Conservation (phyloP, 23 tunicate genomes). For the Trididemnum clinides region DNA sequence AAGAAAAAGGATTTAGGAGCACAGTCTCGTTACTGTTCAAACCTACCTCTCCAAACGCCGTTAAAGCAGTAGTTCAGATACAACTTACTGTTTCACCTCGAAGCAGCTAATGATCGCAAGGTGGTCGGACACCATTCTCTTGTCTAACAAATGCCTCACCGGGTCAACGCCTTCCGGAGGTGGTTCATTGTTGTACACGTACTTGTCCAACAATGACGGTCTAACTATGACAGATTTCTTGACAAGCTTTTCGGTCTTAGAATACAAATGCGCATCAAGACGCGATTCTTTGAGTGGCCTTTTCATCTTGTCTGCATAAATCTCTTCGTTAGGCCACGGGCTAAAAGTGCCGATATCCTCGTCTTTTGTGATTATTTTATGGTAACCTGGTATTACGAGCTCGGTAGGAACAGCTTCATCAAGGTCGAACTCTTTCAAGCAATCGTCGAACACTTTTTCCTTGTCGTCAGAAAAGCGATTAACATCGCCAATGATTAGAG, state of each 20-base stretch:
- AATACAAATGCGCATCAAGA: conserved; percentile 39
- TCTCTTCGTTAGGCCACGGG: conserved; percentile 53
- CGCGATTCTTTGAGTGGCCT: conserved; percentile 32
- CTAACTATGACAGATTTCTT: background rate
- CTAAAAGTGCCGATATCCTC: conserved; percentile 56
- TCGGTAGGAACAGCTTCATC: conserved; percentile 27
- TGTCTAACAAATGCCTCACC: conserved; percentile 35
- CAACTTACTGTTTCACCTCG: background rate
- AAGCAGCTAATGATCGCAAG: conserved; percentile 20
- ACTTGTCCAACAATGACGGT: background rate
- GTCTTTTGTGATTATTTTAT: background rate
- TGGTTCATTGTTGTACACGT: background rate
- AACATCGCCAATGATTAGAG: conserved; percentile 45
- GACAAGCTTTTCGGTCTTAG: background rate
- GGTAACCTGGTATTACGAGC: conserved; percentile 25
- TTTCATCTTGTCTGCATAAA: background rate
- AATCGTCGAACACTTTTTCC: background rate
- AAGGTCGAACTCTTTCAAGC: conserved; percentile 13
- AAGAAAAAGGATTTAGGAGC: too few relatives aligned
- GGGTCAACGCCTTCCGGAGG: conserved; percentile 11
- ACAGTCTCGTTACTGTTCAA: too few relatives aligned
- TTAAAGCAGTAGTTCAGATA: too few relatives aligned
- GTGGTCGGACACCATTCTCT: conserved; percentile 56
- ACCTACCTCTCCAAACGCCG: too few relatives aligned
- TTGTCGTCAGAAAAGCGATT: conserved; percentile 58